A percentile compares a stretch with the other conserved stretches of the same genome.
Evolutionary conservation across 1,140 invertebrate genomes (phyloP).

Genomic region (Venustaconcha ellipsiformis): DNA sequence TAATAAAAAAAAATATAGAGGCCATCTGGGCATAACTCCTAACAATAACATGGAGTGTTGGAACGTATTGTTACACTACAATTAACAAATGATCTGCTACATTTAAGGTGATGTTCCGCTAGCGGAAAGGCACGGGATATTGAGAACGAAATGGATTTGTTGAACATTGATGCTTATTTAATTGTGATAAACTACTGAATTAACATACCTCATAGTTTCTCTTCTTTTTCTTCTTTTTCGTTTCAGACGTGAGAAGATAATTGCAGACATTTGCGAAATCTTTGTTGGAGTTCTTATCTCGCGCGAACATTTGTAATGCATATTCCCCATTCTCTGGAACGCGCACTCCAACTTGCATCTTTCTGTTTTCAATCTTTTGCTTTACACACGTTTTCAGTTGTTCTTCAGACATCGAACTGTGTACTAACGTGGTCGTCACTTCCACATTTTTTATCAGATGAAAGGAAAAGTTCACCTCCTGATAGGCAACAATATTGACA

Average conservation of each 20-base stretch:
- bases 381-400: constrained; percentile 15
- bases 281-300: constrained; percentile 12
- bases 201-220: constrained; percentile 13
- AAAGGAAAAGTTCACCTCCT: constrained; percentile 12
- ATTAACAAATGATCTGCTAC: too few relatives aligned
- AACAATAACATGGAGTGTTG: too few relatives aligned
- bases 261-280: constrained; percentile 22
- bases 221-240: constrained; percentile 5
- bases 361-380: constrained; percentile 4
- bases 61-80: too few relatives aligned
- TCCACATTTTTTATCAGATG: constrained; percentile 6
- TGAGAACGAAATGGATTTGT: too few relatives aligned
- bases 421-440: constrained; percentile 12
- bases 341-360: constrained; percentile 3
- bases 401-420: constrained; percentile 19
- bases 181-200: too few relatives aligned
- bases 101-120: too few relatives aligned
- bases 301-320: constrained; percentile 15
- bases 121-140: too few relatives aligned
- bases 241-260: constrained; percentile 18
- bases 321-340: constrained; percentile 31
- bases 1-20: too few relatives aligned
- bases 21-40: too few relatives aligned
- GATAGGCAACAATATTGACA: constrained; percentile 10
- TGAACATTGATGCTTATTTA: too few relatives aligned